A percentile compares a stretch with the other conserved stretches of the same genome.
Evolutionary conservation across 2,797 vertebrate genomes (phyloP).

Genomic region (Pseudopleuronectes americanus): DNA sequence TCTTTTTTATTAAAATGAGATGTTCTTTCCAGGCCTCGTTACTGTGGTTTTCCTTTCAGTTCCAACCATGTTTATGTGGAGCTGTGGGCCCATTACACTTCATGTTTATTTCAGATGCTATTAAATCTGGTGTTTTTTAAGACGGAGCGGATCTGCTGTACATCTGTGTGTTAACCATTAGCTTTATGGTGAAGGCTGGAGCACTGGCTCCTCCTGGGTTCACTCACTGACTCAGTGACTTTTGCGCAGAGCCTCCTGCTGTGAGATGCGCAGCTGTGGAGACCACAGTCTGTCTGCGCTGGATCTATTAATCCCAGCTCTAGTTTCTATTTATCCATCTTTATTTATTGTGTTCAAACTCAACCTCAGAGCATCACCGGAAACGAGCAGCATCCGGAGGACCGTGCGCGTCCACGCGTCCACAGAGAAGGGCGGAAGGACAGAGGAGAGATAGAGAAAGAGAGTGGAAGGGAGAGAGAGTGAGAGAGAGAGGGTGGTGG

Average conservation of each 20-base stretch:
- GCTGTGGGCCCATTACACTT: not conserved
- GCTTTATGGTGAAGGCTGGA: not conserved
- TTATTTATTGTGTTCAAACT: not conserved
- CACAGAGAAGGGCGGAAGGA: not conserved
- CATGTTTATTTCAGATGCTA: not conserved
- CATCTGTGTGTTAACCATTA: not conserved
- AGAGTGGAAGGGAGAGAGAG: not conserved
- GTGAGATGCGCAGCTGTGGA: not conserved
- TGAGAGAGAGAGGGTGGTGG: not conserved
- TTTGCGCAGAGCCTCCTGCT: not conserved
- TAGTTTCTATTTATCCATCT: too few species aligned
- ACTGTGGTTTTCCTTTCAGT: not conserved
- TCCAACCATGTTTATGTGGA: not conserved
- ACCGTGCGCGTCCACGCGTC: slow-evolving; percentile 36
- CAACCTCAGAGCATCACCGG: not conserved
- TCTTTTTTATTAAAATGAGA: too few species aligned
- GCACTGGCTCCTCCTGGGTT: not conserved
- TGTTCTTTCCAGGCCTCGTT: not conserved
- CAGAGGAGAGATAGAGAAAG: not conserved
- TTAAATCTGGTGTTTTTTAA: not conserved
- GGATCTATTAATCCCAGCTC: not conserved
- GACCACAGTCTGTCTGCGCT: not conserved
- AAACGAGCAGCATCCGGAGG: slow-evolving; percentile 38
- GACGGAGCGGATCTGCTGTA: not conserved
- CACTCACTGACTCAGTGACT: not conserved